These are phyloP conservation scores for Himantopus leucocephalus DNA, from an alignment of 2,113 vertebrate genomes.

Conservation along the genomic window DNA sequence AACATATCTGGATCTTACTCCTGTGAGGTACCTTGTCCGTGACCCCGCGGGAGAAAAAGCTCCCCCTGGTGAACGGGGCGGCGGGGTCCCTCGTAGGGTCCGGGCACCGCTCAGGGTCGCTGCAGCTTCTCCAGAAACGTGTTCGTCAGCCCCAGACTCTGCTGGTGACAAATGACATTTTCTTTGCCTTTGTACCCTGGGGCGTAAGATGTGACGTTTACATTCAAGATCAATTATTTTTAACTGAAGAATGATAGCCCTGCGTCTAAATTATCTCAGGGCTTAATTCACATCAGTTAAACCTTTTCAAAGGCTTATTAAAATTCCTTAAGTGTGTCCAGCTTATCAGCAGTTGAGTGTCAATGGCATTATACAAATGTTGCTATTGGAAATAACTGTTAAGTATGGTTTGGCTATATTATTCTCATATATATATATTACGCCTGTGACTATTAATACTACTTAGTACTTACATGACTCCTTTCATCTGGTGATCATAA, in stretches of 20 bases:
- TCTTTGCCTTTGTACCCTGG: not conserved
- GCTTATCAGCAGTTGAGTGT: slow-evolving; percentile 69
- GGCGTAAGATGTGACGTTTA: not conserved
- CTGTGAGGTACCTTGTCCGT: not conserved
- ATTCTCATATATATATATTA: slow-evolving; percentile 24
- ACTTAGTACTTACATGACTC: slow-evolving; percentile 58
- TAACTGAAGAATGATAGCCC: slow-evolving; percentile 48
- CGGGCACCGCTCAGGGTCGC: not conserved
- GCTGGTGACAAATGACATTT: slow-evolving; percentile 46
- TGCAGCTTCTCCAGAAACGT: not conserved
- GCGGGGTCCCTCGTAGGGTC: rapidly evolving
- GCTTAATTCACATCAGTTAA: slow-evolving; percentile 67
- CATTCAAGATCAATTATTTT: slow-evolving; percentile 61
- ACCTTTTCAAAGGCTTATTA: slow-evolving; percentile 66
- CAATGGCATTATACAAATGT: slow-evolving; percentile 59
- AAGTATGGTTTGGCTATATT: slow-evolving; percentile 23
- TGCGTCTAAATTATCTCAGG: not conserved
- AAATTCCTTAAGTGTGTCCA: slow-evolving; percentile 67
- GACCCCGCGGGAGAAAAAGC: not conserved
- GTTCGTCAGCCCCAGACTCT: not conserved
- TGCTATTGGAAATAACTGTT: slow-evolving; percentile 53
- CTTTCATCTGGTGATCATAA: slow-evolving; percentile 50
- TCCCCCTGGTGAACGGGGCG: not conserved
- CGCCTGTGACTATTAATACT: slow-evolving; percentile 54
- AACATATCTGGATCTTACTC: not conserved